phyloP scores from a whole-genome alignment of 2,797 vertebrate genomes.

The Sorex maritimensis region DNA sequence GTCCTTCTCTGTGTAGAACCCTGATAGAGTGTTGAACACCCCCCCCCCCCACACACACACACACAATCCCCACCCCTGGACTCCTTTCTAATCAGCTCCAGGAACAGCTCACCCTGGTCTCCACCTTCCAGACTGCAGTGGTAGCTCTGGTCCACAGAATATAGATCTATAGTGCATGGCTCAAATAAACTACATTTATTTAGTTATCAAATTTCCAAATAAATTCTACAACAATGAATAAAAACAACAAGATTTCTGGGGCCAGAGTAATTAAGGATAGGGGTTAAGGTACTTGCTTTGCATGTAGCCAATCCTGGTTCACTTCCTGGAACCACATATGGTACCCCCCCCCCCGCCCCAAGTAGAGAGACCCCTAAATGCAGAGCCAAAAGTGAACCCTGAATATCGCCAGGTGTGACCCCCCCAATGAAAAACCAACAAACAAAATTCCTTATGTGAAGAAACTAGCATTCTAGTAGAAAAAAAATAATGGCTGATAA shows the following conservation, averaged over 20 bases:
- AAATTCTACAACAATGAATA: not conserved
- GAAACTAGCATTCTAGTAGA: not conserved
- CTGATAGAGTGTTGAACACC: not conserved
- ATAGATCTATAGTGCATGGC: not conserved
- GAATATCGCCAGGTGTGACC: too few relatives aligned
- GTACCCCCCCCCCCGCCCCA: too few relatives aligned
- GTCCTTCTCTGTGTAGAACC: not conserved
- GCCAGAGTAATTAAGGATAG: too few relatives aligned
- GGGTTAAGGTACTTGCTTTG: too few relatives aligned
- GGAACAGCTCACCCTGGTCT: not conserved
- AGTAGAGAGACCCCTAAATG: too few relatives aligned
- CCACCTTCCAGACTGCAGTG: not conserved
- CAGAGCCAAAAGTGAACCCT: too few relatives aligned
- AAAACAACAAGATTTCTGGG: too few relatives aligned
- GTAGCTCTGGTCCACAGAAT: not conserved
- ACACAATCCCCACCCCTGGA: too few relatives aligned
- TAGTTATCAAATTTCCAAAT: not conserved
- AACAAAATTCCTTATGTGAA: not conserved
- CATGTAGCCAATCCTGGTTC: too few relatives aligned
- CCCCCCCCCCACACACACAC: accelerated
- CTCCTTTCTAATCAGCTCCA: not conserved
- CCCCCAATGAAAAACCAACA: too few relatives aligned
- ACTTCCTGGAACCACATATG: too few relatives aligned
- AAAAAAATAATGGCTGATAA: not conserved
- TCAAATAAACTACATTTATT: not conserved